phyloP scores from a whole-genome alignment of 92 coral and sea anemone species.

The Muricea muricata region DNA sequence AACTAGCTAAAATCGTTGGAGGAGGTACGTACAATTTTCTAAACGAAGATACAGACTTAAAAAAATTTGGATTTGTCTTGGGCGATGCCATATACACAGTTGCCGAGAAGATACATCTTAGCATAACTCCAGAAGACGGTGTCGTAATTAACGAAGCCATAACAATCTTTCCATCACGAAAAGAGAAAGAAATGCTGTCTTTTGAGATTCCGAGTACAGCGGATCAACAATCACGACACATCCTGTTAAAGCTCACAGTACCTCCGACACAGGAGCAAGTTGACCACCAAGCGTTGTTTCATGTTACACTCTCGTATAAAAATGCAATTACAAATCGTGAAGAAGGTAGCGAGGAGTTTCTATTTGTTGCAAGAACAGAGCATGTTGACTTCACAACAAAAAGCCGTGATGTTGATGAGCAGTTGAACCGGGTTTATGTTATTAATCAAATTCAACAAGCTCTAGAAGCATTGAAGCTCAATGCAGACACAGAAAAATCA shows the following conservation, averaged over 20 bases:
- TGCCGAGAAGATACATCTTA: slow-evolving; percentile 5
- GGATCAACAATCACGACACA: slow-evolving; percentile 7
- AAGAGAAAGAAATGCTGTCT: not conserved
- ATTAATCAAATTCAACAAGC: not conserved
- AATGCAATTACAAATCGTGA: not conserved
- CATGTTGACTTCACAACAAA: not conserved
- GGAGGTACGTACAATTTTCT: not conserved
- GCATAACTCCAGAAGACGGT: not conserved
- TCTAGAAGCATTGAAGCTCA: not conserved
- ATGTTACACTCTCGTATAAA: not conserved
- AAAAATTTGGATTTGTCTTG: not conserved
- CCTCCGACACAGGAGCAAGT: not conserved
- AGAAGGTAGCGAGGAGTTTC: slow-evolving; percentile 8
- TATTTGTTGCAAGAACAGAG: not conserved
- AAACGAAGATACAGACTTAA: not conserved
- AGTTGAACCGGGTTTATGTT: slow-evolving; percentile 3
- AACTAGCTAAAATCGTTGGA: slow-evolving; percentile 13
- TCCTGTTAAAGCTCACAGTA: not conserved
- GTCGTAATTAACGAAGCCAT: not conserved
- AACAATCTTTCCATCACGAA: not conserved
- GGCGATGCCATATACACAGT: not conserved
- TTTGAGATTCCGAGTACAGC: not conserved
- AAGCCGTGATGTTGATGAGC: not conserved
- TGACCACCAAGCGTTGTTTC: not conserved
- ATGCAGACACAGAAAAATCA: not conserved